Evolutionary conservation across 2,797 vertebrate genomes (phyloP), one percentile per base, ranked within the genome.

Genomic region (Momotus momota): DNA sequence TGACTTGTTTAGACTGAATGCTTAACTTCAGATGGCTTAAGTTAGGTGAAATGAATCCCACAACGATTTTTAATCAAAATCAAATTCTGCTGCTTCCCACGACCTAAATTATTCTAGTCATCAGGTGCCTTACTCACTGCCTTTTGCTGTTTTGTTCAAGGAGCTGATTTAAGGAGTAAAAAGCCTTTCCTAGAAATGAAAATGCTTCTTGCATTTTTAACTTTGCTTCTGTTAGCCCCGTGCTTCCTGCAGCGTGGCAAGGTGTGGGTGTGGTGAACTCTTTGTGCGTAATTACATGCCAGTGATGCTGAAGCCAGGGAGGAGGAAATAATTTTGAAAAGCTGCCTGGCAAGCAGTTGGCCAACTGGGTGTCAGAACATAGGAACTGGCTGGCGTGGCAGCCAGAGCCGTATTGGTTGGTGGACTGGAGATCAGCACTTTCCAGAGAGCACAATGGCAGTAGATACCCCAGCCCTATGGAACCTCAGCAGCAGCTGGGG

Each of bases 221-320:
- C 90, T 73, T 87, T 22, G 16, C 62, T 87, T 64, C 66, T 88
- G 84, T 79, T 89, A 96, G 91, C 88, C 92, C 95, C 93, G 91
- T 82, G 66, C 91, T 96, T 95, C 88, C 64, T 95, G 88, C 88
- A 64, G 75, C 40, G 90, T 62, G 70, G 87, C 82, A 94, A 97
- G 94, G 77, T 74, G 86, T 94, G 94, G 95, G 92, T 90, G 97
- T 89, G 97, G 96, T 96, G 88, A 96, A 93, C 95, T 95, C 96
- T 96, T 74, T 92, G 95, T 97, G 93, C 77, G 77, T 92, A 88
- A 97, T 35, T 67, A 97, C 97, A 94, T 96, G 97, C 94, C 91
- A 69, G 93, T 87, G 91, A 89, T 90, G 87, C 78, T 75, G 22
- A 89, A 97, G 96, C 93, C 92, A 93, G 84, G 69, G 65, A 96